A percentile compares a stretch with the other conserved stretches of the same genome.
Conservation (phyloP, 2,113 vertebrate species). For the Casuarius casuarius region DNA sequence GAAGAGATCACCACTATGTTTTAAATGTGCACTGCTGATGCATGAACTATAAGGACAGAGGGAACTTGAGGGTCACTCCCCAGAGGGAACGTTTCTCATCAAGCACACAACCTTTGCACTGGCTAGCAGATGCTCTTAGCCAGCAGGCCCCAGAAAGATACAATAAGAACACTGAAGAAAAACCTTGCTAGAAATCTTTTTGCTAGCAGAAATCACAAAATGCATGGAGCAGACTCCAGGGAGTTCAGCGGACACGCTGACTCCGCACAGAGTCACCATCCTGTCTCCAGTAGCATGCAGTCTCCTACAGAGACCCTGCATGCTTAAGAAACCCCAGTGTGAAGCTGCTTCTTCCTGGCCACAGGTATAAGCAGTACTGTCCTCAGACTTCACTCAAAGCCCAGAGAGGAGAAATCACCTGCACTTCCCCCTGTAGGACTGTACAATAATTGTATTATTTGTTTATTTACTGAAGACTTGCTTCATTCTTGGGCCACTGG, state of each 20-base stretch:
- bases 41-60: not conserved
- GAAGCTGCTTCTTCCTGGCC: not conserved
- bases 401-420: not conserved
- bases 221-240: not conserved
- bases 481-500: not conserved
- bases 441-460: not conserved
- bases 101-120: not conserved
- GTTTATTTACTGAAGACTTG: not conserved
- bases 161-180: not conserved
- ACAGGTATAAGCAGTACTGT: not conserved
- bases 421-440: not conserved
- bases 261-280: not conserved
- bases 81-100: constrained; percentile 46
- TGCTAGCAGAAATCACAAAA: not conserved
- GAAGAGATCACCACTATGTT: not conserved
- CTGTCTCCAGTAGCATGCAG: not conserved
- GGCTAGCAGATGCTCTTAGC: accelerated
- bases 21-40: not conserved
- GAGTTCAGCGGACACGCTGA: not conserved
- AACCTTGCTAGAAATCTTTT: not conserved
- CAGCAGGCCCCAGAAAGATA: not conserved
- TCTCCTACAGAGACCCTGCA: not conserved
- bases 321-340: accelerated
- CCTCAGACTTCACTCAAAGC: not conserved
- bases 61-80: not conserved